Conservation (phyloP, 1,140 invertebrate genomes). For the Thaumetopoea pityocampa region DNA sequence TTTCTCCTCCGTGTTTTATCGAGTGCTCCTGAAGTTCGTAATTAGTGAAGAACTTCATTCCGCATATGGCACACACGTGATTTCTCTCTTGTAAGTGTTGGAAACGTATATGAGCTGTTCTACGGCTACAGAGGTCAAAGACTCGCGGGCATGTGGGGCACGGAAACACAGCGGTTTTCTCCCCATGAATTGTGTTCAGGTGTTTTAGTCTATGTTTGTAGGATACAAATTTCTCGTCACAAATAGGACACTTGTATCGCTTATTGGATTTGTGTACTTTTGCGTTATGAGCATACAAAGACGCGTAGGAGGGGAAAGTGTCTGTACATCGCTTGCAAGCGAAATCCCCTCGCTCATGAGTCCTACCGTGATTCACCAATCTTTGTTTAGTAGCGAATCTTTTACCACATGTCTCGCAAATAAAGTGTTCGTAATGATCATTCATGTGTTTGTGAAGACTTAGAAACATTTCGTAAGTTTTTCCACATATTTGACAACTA, state of each 20-base stretch:
- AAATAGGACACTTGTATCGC: slow-evolving; percentile 63
- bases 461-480: slow-evolving; percentile 66
- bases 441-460: slow-evolving; percentile 69
- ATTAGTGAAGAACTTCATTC: slow-evolving; percentile 63
- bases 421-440: slow-evolving; percentile 64
- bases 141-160: slow-evolving; percentile 57
- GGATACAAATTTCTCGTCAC: slow-evolving; percentile 57
- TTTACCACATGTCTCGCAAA: slow-evolving; percentile 71
- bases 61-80: slow-evolving; percentile 57
- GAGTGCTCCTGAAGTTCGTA: slow-evolving; percentile 60
- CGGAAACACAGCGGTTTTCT: slow-evolving; percentile 50
- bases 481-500: slow-evolving; percentile 52
- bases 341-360: slow-evolving; percentile 57
- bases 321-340: slow-evolving; percentile 59
- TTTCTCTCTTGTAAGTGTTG: slow-evolving; percentile 59
- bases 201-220: slow-evolving; percentile 62
- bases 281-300: slow-evolving; percentile 47
- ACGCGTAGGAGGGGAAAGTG: slow-evolving; percentile 39
- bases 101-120: slow-evolving; percentile 52
- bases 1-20: slow-evolving; percentile 57
- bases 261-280: slow-evolving; percentile 57
- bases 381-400: slow-evolving; percentile 56
- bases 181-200: slow-evolving; percentile 48
- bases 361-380: slow-evolving; percentile 53
- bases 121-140: slow-evolving; percentile 57